These are phyloP conservation scores for Actinemys pallida DNA, from an alignment of 2,113 vertebrate genomes.

Conservation along the genomic window DNA sequence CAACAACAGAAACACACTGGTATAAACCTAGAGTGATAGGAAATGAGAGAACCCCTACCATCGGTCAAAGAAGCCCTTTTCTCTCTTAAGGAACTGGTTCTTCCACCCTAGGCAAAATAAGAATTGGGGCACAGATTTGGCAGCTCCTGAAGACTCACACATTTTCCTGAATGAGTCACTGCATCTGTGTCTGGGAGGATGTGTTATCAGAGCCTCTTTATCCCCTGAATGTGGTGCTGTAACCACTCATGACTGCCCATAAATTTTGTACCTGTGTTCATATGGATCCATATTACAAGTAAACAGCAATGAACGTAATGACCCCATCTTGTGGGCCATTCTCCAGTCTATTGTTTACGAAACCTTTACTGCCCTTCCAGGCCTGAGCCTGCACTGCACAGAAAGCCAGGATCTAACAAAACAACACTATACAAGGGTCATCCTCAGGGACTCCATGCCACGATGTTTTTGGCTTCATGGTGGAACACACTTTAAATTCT, in stretches of 20 bases:
- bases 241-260: not conserved
- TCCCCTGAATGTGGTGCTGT: not conserved
- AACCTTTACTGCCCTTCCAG: not conserved
- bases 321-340: not conserved
- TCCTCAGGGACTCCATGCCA: not conserved
- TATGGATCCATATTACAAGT: not conserved
- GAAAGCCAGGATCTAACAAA: not conserved
- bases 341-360: not conserved
- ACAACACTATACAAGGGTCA: not conserved
- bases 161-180: not conserved
- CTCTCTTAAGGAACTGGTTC: not conserved
- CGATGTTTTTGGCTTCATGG: not conserved
- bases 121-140: not conserved
- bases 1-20: constrained; percentile 39
- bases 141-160: not conserved
- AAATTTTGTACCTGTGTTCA: not conserved
- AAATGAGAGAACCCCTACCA: not conserved
- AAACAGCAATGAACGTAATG: not conserved
- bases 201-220: not conserved
- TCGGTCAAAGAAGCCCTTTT: not conserved
- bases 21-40: not conserved
- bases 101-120: not conserved
- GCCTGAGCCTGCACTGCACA: not conserved
- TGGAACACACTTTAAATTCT: not conserved
- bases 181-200: not conserved